These are phyloP conservation scores for Lepeophtheirus nordmannii DNA, from an alignment of 2,888 invertebrate species.

Conservation along the genomic window DNA sequence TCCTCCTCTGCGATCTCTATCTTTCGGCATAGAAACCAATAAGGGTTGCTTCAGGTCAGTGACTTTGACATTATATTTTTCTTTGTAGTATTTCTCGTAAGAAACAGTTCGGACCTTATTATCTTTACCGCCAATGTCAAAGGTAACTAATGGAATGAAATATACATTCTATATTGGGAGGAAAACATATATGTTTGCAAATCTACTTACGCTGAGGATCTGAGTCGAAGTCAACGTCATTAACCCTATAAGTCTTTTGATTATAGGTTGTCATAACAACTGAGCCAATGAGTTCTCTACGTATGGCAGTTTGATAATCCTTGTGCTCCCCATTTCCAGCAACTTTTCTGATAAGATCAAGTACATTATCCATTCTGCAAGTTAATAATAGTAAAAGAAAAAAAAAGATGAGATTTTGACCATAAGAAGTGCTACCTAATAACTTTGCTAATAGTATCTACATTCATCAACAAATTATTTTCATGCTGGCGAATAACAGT, in stretches of 20 bases:
- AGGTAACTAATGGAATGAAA: not conserved
- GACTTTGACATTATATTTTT: conserved; percentile 53
- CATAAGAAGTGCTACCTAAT: conserved; percentile 44
- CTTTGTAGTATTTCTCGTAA: conserved; percentile 3
- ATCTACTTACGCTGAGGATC: conserved; percentile 7
- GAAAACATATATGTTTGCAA: not conserved
- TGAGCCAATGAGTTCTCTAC: conserved; percentile 32
- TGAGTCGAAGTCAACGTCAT: conserved; percentile 14
- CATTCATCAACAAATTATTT: conserved; percentile 53
- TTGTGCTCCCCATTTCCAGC: not conserved
- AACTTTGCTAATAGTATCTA: conserved; percentile 64
- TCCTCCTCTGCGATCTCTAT: conserved; percentile 32
- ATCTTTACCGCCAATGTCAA: not conserved
- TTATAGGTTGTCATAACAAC: conserved; percentile 39
- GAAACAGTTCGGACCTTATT: not conserved
- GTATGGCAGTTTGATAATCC: conserved; percentile 1
- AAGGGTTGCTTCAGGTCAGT: conserved; percentile 54
- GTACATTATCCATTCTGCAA: not conserved
- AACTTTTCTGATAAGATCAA: not conserved
- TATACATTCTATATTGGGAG: not conserved
- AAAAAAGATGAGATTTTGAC: not conserved
- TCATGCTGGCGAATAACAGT: conserved; percentile 74
- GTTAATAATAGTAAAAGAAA: not conserved
- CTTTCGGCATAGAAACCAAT: conserved; percentile 47
- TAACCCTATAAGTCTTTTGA: conserved; percentile 36